A percentile compares a stretch with the other conserved stretches of the same genome.
Evolutionary conservation across 2,888 invertebrate species (phyloP).

Genomic region (Luffia ferchaultella): DNA sequence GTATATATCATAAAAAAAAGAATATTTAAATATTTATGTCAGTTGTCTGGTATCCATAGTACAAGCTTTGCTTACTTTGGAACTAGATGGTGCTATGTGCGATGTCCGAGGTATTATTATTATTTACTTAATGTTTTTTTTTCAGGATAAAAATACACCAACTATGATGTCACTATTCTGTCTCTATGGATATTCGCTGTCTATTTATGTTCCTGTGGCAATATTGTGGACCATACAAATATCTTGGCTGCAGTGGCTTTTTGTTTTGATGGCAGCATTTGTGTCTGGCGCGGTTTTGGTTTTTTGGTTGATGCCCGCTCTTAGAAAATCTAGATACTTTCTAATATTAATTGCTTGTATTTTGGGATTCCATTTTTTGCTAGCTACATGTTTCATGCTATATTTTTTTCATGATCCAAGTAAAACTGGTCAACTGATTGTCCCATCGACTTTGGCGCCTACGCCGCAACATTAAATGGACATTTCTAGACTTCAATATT

Average conservation of each 20-base stretch:
- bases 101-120: too few species aligned
- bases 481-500: too few species aligned
- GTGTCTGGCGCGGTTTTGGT: slow-evolving; percentile 89
- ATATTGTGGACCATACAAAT: slow-evolving; percentile 91
- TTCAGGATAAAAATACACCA: slow-evolving; percentile 62
- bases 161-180: slow-evolving; percentile 88
- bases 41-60: too few species aligned
- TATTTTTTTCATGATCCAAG: slow-evolving; percentile 77
- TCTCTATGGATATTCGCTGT: slow-evolving; percentile 93
- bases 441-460: too few species aligned
- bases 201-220: slow-evolving; percentile 93
- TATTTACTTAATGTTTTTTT: slow-evolving; percentile 22
- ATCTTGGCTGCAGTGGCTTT: slow-evolving; percentile 85
- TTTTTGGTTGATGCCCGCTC: slow-evolving; percentile 80
- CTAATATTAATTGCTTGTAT: slow-evolving; percentile 63
- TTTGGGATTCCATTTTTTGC: slow-evolving; percentile 77
- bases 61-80: too few species aligned
- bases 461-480: too few species aligned
- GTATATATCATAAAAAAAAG: too few species aligned
- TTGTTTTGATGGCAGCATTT: slow-evolving; percentile 82
- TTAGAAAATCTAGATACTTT: slow-evolving; percentile 68
- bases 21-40: too few species aligned
- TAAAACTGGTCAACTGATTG: too few species aligned
- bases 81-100: too few species aligned
- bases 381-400: slow-evolving; percentile 88